These are phyloP conservation scores for Chaitophorus viminalis DNA, from an alignment of 2,888 invertebrate genomes.

Conservation along the genomic window DNA sequence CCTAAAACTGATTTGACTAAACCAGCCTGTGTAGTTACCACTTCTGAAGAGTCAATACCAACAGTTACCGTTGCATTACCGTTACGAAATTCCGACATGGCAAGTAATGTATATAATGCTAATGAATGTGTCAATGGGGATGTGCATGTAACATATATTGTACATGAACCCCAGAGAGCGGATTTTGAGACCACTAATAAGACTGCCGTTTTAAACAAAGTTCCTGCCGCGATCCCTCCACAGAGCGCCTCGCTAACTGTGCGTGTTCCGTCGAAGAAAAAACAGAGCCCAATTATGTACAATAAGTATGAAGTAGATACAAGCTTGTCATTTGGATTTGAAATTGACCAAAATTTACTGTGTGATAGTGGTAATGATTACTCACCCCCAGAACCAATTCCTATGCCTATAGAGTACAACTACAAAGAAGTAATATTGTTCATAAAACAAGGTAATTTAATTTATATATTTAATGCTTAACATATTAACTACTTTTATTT, in stretches of 20 bases:
- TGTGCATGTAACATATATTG: conserved; percentile 59
- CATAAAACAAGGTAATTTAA: conserved; percentile 55
- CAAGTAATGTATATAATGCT: conserved; percentile 37
- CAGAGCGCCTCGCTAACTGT: conserved; percentile 59
- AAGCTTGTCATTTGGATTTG: conserved; percentile 78
- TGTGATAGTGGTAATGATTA: conserved; percentile 65
- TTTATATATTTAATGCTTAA: not conserved
- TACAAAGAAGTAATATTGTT: conserved; percentile 60
- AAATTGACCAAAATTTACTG: conserved; percentile 79
- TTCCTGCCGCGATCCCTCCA: conserved; percentile 55
- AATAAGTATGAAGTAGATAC: conserved; percentile 60
- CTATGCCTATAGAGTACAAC: conserved; percentile 61
- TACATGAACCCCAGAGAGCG: conserved; percentile 57
- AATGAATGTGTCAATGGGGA: conserved; percentile 57
- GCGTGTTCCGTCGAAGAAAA: conserved; percentile 58
- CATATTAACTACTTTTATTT: no score
- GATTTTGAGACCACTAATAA: conserved; percentile 55
- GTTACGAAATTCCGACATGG: conserved; percentile 30
- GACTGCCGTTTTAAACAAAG: conserved; percentile 62
- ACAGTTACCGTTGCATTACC: conserved; percentile 56
- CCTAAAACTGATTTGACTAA: conserved; percentile 55
- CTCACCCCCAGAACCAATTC: conserved; percentile 40
- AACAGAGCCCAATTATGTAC: conserved; percentile 61
- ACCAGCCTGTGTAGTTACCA: conserved; percentile 57
- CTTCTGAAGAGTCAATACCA: conserved; percentile 61